Evolutionary conservation across 2,888 invertebrate genomes (phyloP).

Genomic region (Venusia cambrica): DNA sequence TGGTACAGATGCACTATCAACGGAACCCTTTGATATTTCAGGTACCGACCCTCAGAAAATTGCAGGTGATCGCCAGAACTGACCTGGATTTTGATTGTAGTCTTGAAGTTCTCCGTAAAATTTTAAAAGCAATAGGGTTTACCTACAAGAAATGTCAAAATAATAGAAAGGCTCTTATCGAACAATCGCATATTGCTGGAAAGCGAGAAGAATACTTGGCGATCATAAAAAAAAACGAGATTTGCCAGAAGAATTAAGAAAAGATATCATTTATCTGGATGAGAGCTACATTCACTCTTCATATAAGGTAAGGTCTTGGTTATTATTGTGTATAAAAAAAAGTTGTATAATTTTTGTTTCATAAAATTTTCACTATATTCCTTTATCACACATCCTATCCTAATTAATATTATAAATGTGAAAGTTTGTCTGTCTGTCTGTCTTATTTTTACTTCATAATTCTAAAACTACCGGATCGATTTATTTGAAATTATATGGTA

Average conservation of each 20-base stretch:
- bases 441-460: too few relatives aligned
- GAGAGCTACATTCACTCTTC: conserved; percentile 1
- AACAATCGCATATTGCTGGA: not conserved
- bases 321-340: too few relatives aligned
- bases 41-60: conserved; percentile 16
- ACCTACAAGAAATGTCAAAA: conserved; percentile 9
- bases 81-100: too few relatives aligned
- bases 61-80: conserved; percentile 12
- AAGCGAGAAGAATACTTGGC: not conserved
- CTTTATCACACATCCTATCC: too few relatives aligned
- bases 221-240: not conserved
- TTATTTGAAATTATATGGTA: too few relatives aligned
- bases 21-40: conserved; percentile 10
- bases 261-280: conserved; percentile 1
- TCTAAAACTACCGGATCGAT: too few relatives aligned
- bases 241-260: conserved; percentile 2
- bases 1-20: conserved; percentile 6
- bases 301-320: not conserved
- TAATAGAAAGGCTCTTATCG: conserved; percentile 7
- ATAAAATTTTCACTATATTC: too few relatives aligned
- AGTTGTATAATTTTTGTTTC: too few relatives aligned
- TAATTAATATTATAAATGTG: too few relatives aligned
- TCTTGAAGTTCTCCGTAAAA: conserved; percentile 13
- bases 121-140: conserved; percentile 12
- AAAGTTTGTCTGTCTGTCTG: too few relatives aligned